Evolutionary conservation across 37 sponge, comb jelly and placozoan genomes (phyloP).

Genomic region (Crambe crambe): DNA sequence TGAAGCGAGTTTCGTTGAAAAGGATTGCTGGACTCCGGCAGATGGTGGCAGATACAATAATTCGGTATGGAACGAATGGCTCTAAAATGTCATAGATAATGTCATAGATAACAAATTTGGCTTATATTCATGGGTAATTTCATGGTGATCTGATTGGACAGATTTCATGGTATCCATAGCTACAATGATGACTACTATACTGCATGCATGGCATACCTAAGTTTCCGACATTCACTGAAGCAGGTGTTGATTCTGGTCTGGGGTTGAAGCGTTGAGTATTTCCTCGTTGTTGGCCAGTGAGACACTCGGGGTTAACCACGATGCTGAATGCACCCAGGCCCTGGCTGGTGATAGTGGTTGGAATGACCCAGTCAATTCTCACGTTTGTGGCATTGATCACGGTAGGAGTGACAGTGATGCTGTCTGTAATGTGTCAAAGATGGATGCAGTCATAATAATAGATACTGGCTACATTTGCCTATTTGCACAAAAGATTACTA

Average conservation of each 20-base stretch:
- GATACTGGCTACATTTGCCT: neutral
- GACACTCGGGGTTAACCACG: neutral
- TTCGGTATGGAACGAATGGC: conserved; percentile 1
- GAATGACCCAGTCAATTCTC: neutral
- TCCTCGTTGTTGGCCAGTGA: neutral
- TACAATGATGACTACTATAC: neutral
- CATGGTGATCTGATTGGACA: too few species aligned
- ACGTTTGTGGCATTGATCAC: neutral
- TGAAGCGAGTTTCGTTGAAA: neutral
- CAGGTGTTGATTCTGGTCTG: neutral
- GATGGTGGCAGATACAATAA: neutral
- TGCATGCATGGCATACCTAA: neutral
- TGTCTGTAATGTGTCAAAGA: neutral
- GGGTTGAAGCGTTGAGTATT: neutral
- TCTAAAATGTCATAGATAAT: neutral
- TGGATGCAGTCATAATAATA: neutral
- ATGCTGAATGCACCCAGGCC: neutral
- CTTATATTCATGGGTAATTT: too few species aligned
- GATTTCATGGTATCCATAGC: too few species aligned
- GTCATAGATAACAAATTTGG: neutral
- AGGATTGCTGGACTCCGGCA: neutral
- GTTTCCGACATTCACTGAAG: neutral
- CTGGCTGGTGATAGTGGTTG: neutral
- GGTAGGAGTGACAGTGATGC: neutral
- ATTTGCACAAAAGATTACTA: too few species aligned